These are phyloP conservation scores for Thaumatotibia leucotreta DNA, from an alignment of 1,140 invertebrate species.

Conservation along the genomic window DNA sequence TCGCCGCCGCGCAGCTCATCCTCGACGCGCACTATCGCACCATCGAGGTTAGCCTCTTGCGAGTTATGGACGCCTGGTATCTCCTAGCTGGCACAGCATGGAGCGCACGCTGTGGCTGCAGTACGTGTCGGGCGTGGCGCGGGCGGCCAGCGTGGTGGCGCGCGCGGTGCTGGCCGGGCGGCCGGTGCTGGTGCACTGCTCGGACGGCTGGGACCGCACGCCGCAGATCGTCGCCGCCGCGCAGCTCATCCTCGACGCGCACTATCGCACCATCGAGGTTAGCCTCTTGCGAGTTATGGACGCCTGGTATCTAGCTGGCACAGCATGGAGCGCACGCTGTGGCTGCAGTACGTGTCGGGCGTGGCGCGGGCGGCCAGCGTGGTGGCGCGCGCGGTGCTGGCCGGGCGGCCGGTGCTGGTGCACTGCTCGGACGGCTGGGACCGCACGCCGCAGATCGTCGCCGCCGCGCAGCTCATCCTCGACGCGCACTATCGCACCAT, in stretches of 20 bases:
- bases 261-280: slow-evolving; percentile 94
- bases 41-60: slow-evolving; percentile 81
- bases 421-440: too few relatives aligned
- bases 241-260: slow-evolving; percentile 94
- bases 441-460: too few relatives aligned
- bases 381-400: too few relatives aligned
- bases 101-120: slow-evolving; percentile 95
- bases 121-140: slow-evolving; percentile 89
- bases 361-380: too few relatives aligned
- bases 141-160: slow-evolving; percentile 87
- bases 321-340: too few relatives aligned
- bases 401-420: too few relatives aligned
- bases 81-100: slow-evolving; percentile 90
- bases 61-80: neutral
- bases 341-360: too few relatives aligned
- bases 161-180: slow-evolving; percentile 89
- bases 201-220: slow-evolving; percentile 98
- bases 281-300: slow-evolving; percentile 18
- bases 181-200: slow-evolving; percentile 96
- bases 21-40: slow-evolving; percentile 96
- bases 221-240: slow-evolving; percentile 95
- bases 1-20: slow-evolving; percentile 92
- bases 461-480: too few relatives aligned
- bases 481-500: too few relatives aligned
- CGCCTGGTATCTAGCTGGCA: too few relatives aligned